These are phyloP conservation scores for Tipula lateralis DNA, from an alignment of 2,888 invertebrate species.

Conservation along the genomic window DNA sequence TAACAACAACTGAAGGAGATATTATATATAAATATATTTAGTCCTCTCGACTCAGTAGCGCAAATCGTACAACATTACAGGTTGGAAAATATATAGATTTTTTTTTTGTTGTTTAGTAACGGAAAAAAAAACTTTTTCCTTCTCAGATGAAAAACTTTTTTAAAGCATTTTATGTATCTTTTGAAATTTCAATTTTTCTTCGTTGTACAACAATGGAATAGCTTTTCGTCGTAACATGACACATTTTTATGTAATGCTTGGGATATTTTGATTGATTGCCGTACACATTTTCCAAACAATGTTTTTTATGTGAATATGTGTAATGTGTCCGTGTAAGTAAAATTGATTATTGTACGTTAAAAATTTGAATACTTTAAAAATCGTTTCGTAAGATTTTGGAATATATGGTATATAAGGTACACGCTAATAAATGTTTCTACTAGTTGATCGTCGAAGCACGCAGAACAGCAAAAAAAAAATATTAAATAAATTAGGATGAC, in stretches of 20 bases:
- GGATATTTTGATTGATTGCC: neutral
- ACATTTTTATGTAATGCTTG: slow-evolving; percentile 19
- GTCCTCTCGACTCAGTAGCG: neutral
- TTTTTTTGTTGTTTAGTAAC: neutral
- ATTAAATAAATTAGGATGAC: neutral
- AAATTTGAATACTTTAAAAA: neutral
- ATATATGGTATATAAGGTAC: neutral
- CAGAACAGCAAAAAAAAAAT: neutral
- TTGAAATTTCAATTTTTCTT: neutral
- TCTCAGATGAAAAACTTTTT: neutral
- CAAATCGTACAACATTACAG: neutral
- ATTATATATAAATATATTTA: neutral
- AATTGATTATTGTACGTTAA: neutral
- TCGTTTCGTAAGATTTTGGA: neutral
- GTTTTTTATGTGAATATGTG: neutral
- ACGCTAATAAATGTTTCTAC: neutral
- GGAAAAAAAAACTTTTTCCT: neutral
- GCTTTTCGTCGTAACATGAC: neutral
- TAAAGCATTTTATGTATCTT: neutral
- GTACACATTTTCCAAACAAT: neutral
- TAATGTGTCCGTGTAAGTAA: neutral
- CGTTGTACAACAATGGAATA: neutral
- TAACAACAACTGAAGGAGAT: neutral
- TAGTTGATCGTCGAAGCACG: neutral
- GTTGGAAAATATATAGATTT: neutral